Conservation (phyloP, 2,113 vertebrate genomes). For the Apistogramma diplotaenia region DNA sequence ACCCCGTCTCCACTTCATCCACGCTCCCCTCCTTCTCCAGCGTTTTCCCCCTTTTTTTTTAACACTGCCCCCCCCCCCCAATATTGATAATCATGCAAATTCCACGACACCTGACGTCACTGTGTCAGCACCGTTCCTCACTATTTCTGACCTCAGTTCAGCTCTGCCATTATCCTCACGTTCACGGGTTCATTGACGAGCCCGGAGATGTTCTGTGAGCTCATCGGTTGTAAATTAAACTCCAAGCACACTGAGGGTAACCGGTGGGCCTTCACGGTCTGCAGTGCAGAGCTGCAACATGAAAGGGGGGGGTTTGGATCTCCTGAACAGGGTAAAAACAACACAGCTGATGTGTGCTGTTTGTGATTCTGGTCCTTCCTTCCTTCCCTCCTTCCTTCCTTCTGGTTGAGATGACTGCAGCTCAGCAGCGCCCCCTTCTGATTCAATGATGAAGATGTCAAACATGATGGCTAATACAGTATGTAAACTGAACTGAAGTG, state of each 20-base stretch:
- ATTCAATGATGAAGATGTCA: slow-evolving; percentile 22
- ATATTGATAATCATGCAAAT: background rate
- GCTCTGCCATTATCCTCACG: slow-evolving; percentile 23
- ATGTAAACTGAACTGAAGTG: slow-evolving; percentile 6
- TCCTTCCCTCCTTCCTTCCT: background rate
- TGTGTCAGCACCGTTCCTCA: slow-evolving; percentile 12
- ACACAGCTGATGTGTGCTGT: slow-evolving; percentile 8
- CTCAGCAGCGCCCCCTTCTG: background rate
- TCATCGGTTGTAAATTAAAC: slow-evolving; percentile 32
- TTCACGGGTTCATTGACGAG: background rate
- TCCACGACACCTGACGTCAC: slow-evolving; percentile 14
- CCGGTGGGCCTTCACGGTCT: background rate
- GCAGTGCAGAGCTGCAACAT: background rate
- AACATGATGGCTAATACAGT: background rate
- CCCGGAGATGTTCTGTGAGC: slow-evolving; percentile 16
- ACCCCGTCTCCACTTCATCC: background rate
- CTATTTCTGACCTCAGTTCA: slow-evolving; percentile 37
- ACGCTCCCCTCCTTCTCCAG: background rate
- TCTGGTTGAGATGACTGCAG: background rate
- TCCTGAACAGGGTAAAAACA: slow-evolving; percentile 47
- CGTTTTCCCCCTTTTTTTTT: background rate
- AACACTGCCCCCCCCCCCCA: background rate
- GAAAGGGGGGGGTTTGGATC: slow-evolving; percentile 7
- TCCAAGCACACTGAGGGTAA: slow-evolving; percentile 61
- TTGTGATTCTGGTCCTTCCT: slow-evolving; percentile 10